Base-by-base conservation (phyloP, 1,140 invertebrate genomes). In the Spodoptera frugiperda region DNA sequence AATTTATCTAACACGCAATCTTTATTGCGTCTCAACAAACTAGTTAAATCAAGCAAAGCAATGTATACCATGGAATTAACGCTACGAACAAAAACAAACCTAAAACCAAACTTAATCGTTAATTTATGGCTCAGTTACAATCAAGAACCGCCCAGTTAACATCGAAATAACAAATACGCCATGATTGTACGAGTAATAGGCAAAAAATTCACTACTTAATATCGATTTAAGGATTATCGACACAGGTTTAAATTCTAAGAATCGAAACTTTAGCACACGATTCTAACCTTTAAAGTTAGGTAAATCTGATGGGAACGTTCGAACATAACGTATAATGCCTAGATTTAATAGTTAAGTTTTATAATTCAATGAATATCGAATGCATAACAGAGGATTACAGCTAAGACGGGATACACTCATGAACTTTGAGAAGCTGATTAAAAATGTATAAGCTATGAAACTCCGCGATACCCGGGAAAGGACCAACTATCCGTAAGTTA, bases 251-350 rank as follows among this genome's bases (percentile, higher is more conserved):
- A 48, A 49, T 65, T 65, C 61, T 49, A 6, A 11, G 61, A 65
- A 65, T 65, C 19, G 44, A 48, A 65, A 48, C 61, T 8, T 14
- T 12, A 49, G 12, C 17, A 30, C 61, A 65, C 61, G 61, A 65
- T 25, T 65, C 3, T 49, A 65, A 65, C 61, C 61, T 65, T 65
- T 65, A 25, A 65, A 48, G 61, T 65, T 65, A 65, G 61, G 57
- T 61, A 44, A 61, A 65, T 65, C 61, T 21, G 39, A 65, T 49
- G 44, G 48, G 39, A 49, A 44, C 39, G 61, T 11, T 21, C 21
- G 3, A 5, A 11, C 11, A 12, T 55, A 55, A 39, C 1, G 9
- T 39, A 39, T 10, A 9, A 10, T 39, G 44, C 17, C 3, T 30
- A 12, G 15, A 15, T 6, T 39, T 61, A 44, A 30, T 30, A 44